Base-by-base conservation (phyloP, 2,888 invertebrate species). In the Meteorus colon region DNA sequence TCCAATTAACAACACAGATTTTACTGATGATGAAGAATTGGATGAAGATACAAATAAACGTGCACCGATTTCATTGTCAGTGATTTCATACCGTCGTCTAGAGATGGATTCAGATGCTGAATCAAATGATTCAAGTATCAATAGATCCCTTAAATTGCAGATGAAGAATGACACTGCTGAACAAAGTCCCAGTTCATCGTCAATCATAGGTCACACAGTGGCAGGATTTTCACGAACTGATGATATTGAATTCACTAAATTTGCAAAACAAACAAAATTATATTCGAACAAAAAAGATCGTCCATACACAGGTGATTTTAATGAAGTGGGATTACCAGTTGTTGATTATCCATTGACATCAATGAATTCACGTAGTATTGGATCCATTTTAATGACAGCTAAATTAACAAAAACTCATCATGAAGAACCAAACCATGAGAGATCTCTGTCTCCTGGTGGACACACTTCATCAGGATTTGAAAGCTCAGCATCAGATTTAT, bases 321-420 rank as follows among this genome's bases (percentile, higher is more conserved):
- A 89, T 66, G 88, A 89, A 82, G 79, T 89, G 66, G 89, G 89
- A 2, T 88, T 89, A 76, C 89, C 89, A 1, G 79, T 86, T 24
- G 71, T 84, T 2, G 79, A 84, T 14, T 70, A 73, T 68, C 73
- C 78, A 24, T 75, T 68, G 29, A 48, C 68, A 1, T 63, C 67
- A 48, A 76, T 78, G 74, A 75, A 67, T 24, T 79, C 81, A 4
- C 60, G 78, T 27, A 78, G 79, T 1, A 73, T 70, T 41, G 79
- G 79, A 10, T 79, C 81, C 10, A 62, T 71, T n/a, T 14, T 81
- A 10, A 71, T 60, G 14, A 27, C 76, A 31, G 63, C 74, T 24
- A 55, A 60, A 29, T 27, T 79, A 65, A 71, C 76, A 81, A 79
- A 37, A 77, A 71, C 74, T 66, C 6, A 73, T 67, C 45, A 59